These are phyloP conservation scores for Sipha flava DNA, from an alignment of 1,140 invertebrate genomes.

Conservation along the genomic window DNA sequence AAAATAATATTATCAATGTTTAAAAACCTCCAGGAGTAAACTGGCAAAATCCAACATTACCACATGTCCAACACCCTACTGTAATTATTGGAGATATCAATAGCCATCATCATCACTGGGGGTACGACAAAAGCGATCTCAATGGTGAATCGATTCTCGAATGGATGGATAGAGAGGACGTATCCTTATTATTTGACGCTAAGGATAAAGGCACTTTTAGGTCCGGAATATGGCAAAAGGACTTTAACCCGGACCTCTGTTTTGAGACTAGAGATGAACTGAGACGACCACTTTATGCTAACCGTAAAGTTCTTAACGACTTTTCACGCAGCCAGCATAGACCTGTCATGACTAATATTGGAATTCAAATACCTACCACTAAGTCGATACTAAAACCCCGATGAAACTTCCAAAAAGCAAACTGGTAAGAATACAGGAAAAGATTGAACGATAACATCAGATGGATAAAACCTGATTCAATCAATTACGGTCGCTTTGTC, in stretches of 20 bases:
- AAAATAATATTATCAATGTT: background rate
- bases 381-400: no score
- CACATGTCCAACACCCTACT: background rate
- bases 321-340: no score
- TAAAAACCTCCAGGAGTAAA: background rate
- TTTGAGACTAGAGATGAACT: background rate
- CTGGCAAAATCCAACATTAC: background rate
- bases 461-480: no score
- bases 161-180: background rate
- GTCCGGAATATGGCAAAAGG: background rate
- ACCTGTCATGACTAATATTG: no score
- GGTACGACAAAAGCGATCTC: background rate
- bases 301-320: background rate
- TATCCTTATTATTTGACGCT: background rate
- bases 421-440: no score
- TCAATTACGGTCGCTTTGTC: no score
- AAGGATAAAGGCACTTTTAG: background rate
- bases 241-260: background rate
- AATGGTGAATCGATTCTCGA: background rate
- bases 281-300: background rate
- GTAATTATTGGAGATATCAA: background rate
- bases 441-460: no score
- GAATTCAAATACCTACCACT: no score
- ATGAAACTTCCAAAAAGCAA: no score
- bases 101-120: background rate